Conservation (phyloP, 2,113 vertebrate species). For the Tauraco erythrolophus region DNA sequence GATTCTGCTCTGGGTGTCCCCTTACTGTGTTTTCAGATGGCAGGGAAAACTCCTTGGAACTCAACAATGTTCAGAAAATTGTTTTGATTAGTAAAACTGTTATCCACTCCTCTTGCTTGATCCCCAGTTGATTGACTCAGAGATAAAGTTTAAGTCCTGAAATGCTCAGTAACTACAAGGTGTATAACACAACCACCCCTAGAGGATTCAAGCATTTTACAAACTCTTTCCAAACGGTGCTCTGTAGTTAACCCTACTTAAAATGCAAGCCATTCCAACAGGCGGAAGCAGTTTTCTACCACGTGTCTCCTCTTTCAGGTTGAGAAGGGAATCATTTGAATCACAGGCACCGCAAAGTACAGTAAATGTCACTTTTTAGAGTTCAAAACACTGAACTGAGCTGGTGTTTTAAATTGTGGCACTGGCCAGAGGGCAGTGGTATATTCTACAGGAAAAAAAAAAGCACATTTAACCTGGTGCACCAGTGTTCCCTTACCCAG, state of each 20-base stretch:
- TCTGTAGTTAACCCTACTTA: constrained; percentile 71
- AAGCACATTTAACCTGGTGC: not conserved
- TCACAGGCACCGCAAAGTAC: not conserved
- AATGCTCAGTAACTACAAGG: constrained; percentile 64
- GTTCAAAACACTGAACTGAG: constrained; percentile 29
- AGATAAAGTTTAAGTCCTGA: constrained; percentile 74
- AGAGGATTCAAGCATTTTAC: constrained; percentile 65
- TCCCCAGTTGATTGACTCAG: constrained; percentile 64
- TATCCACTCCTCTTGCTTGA: constrained; percentile 63
- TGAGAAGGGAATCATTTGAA: constrained; percentile 44
- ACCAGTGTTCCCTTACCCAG: not conserved
- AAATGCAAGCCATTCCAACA: constrained; percentile 67
- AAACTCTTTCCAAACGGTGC: constrained; percentile 80
- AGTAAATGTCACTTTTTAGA: not conserved
- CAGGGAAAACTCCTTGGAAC: constrained; percentile 38
- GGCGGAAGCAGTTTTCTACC: constrained; percentile 73
- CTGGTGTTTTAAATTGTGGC: not conserved
- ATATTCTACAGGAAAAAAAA: not conserved
- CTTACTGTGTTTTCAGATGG: constrained; percentile 29
- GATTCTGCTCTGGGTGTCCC: constrained; percentile 5
- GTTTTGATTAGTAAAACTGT: constrained; percentile 73
- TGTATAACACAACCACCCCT: constrained; percentile 22
- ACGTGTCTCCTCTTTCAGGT: constrained; percentile 44
- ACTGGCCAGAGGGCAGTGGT: not conserved
- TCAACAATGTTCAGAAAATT: constrained; percentile 65